Evolutionary conservation across 1,140 invertebrate genomes (phyloP), one percentile per base, ranked within the genome.

Genomic region (Bombus terrestris): DNA sequence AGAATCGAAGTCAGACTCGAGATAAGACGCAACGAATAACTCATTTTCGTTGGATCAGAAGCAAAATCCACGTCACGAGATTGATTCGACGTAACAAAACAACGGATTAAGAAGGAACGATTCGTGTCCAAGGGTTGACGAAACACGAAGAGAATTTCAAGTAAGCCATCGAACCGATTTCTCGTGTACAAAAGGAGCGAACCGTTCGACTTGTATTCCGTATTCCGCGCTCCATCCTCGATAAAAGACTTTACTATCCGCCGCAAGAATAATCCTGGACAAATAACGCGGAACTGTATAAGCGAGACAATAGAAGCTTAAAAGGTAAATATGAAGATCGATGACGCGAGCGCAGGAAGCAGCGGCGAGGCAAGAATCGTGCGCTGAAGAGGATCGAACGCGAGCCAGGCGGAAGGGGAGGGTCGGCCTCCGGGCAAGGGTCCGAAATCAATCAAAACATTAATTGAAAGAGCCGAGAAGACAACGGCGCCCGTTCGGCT

Each of bases 381-480:
- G 80, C 57, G 79, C 62, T 43, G 53, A 78, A n/a, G 75, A 76
- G 22, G 66, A 81, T 79, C 32, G 86, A 84, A 78, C 41, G 57
- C 28, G 57, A 71, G 71, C 57, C 85, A 88, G 85, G 78, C 75
- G 72, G 83, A 79, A 85, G 91, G 80, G 83, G 82, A 68, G 80
- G 88, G 80, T 81, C 77, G 81, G 73, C 86, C 82, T 91, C 79
- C 83, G 91, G 83, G 90, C 85, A 86, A 88, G 88, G 85, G 91
- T 90, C 91, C 91, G 92, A 94, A 95, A 94, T 95, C 94, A 95
- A 95, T 95, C 94, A 95, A 95, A 95, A 94, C 95, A 94, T 95
- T 95, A 95, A 95, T 95, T 95, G 94, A 95, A 95, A 95, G 94
- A 95, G 92, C 92, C 89, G 91, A 92, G 91, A 94, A 95, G 95